Base-by-base conservation (phyloP, 2,797 vertebrate genomes). In the Strix occidentalis region DNA sequence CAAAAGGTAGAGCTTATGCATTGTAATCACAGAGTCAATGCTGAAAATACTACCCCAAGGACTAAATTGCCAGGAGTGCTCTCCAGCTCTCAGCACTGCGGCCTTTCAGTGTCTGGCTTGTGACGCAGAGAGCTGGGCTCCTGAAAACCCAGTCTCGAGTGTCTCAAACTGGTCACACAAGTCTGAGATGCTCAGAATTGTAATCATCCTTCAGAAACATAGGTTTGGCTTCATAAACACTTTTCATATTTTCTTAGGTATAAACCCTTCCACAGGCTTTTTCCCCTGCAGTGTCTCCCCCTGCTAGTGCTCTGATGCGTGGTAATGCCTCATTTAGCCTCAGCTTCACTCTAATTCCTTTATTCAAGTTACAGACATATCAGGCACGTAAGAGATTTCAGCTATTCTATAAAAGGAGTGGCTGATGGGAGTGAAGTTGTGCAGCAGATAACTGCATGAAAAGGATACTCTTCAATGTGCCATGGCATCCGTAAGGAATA, bases 321-420 rank as follows among this genome's bases (percentile, higher is more conserved):
- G 53, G 78, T 78, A 93, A 90, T 92, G 61, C 64, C 57, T 92
- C 78, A 96, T 96, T 93, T 94, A 95, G 81, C 61, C 58, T 90
- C 61, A 71, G 85, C 86, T 92, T 92, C 86, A 89, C 78, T 94
- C 60, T 68, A 64, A 71, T 92, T 93, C 86, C 75, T 93, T 92
- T 95, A 93, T 95, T 95, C 78, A 90, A 71, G 64, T 75, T 95
- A 33, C 88, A 87, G 86, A 68, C 45, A 23, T 74, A 91, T 45
- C 51, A 85, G 72, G 77, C 90, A 94, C 2, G 2, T 37, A 80
- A 71, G 68, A 95, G 57, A 94, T 80, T 93, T 89, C 41, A 93
- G 84, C 60, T 90, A 0, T 94, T 90, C 87, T 88, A n/a, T 74
- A 39, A 95, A 89, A 92, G 84, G 77, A 84, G 80, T 74, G 80